Base-by-base conservation (phyloP, 2,113 vertebrate species). In the Campylomormyrus tamandua region DNA sequence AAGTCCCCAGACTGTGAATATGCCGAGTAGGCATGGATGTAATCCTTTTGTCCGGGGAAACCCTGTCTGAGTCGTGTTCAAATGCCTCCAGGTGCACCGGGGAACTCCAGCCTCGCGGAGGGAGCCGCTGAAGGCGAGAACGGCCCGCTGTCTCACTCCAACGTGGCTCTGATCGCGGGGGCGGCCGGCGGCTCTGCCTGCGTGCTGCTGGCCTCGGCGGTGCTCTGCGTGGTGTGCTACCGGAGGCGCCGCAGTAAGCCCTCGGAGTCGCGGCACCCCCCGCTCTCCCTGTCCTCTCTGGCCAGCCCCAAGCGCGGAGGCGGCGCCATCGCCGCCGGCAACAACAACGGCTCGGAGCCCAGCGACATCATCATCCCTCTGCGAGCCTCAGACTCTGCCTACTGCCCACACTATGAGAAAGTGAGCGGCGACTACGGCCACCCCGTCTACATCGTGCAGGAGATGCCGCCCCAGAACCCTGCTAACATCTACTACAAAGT, bases 401-500 rank as follows among this genome's bases (percentile, higher is more conserved):
- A 96, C 92, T 97, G 96, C 92, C 96, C 96, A 13, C 96, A 97
- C 90, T 97, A 96, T 83, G 96, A 97, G 93, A 97, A 97, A 93
- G 96, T 97, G 92, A 97, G 96, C 90, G 96, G 96, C 0, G 96
- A 97, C 92, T 97, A 97, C 31, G 96, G 96, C 17, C 96, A 97
- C 91, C 96, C 96, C 6, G 96, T 97, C 85, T 97, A 97, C 91
- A 97, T 97, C 0, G 96, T 97, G 45, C 96, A 97, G 93, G 96
- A 96, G 88, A 96, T 96, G 93, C 96, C 96, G 0, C 95, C 96
- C 10, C 96, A 96, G 91, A 97, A 94, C 90, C 96, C 96, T 0
- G 96, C 96, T 89, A 97, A 97, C 92, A 96, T 97, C 93, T 97
- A 97, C 93, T 97, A 97, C 91, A 97, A 97, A 94, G 96, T 97